Base-by-base conservation (phyloP, 2,113 vertebrate species). In the Cervus canadensis region DNA sequence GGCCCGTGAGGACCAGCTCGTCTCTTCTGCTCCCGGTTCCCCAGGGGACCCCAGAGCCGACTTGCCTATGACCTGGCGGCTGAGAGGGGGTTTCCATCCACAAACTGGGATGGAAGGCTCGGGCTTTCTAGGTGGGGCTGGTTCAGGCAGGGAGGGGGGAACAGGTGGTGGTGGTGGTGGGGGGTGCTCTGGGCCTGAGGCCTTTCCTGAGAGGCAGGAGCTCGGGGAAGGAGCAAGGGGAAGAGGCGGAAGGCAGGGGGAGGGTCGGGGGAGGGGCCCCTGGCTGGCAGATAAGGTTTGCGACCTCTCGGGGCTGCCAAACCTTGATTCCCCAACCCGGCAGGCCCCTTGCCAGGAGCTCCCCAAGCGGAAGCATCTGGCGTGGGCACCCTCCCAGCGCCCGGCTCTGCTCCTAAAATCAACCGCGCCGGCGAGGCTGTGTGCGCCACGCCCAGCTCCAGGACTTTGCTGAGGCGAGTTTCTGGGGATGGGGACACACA, bases 91-190 rank as follows among this genome's bases (percentile, higher is more conserved):
- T n/a, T 86, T 87, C 82, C 50, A 48, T n/a, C 67, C 10, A 78
- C 2, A 3, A 36, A 17, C 57, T 36, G 57, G 43, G 57, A 85
- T 30, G 28, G 71, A 90, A 81, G 52, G 57, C 30, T 40, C 0
- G 1, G n/a, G 36, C 43, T 91, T 36, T 74, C 14, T 12, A 6
- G 23, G 12, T 12, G 17, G 64, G 36, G 84, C 62, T 30, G n/a
- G 62, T 33, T 81, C 13, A 4, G 40, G 16, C 33, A 43, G 56
- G 59, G 33, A n/a, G 23, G 56, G 9, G 1, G 10, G 33, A 16
- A 28, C 9, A 0, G 16, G 2, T 1, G 9, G 76, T 36, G n/a
- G 9, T 6, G 74, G 67, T 12, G 56, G 19, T 9, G 5, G 5
- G 19, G 11, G 8, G 12, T 0, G 5, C 17, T 76, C 28, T 28